Evolutionary conservation across 2,113 vertebrate genomes (phyloP).

Genomic region (Catharus minimus): DNA sequence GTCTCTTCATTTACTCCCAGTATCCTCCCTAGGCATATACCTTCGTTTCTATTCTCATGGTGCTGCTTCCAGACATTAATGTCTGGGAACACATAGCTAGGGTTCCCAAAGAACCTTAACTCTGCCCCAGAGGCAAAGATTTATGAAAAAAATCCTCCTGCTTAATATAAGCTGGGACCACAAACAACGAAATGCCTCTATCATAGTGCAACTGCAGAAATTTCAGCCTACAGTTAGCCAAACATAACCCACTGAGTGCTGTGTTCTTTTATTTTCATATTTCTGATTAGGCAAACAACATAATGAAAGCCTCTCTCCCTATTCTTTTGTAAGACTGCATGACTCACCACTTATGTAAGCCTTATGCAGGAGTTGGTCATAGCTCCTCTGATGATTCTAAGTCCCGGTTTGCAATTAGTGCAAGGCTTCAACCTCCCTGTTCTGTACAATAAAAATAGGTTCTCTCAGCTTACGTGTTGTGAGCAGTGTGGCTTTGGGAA

Average conservation of each 20-base stretch:
- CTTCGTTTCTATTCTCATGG: slow-evolving; percentile 40
- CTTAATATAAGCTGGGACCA: slow-evolving; percentile 68
- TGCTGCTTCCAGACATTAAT: slow-evolving; percentile 61
- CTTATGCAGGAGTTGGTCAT: slow-evolving; percentile 35
- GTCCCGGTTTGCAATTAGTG: slow-evolving; percentile 12
- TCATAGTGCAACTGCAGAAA: slow-evolving; percentile 29
- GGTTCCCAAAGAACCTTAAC: slow-evolving; percentile 50
- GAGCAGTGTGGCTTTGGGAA: slow-evolving; percentile 25
- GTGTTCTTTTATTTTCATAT: slow-evolving; percentile 67
- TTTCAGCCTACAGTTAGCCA: slow-evolving; percentile 54
- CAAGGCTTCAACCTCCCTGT: slow-evolving; percentile 12
- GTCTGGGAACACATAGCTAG: slow-evolving; percentile 46
- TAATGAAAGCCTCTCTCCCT: slow-evolving; percentile 47
- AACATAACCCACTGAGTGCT: slow-evolving; percentile 61
- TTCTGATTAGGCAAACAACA: slow-evolving; percentile 61
- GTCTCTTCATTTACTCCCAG: slow-evolving; percentile 32
- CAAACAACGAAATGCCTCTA: slow-evolving; percentile 46
- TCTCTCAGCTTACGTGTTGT: background rate
- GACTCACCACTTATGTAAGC: slow-evolving; percentile 65
- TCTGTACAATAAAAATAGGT: slow-evolving; percentile 10
- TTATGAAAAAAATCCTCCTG: slow-evolving; percentile 53
- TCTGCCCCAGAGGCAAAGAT: slow-evolving; percentile 51
- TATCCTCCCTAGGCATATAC: slow-evolving; percentile 8
- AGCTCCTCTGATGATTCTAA: slow-evolving; percentile 49
- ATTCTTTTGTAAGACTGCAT: slow-evolving; percentile 28